These are phyloP conservation scores for Phylloscopus trochilus DNA, from an alignment of 2,113 vertebrate genomes.

Conservation along the genomic window DNA sequence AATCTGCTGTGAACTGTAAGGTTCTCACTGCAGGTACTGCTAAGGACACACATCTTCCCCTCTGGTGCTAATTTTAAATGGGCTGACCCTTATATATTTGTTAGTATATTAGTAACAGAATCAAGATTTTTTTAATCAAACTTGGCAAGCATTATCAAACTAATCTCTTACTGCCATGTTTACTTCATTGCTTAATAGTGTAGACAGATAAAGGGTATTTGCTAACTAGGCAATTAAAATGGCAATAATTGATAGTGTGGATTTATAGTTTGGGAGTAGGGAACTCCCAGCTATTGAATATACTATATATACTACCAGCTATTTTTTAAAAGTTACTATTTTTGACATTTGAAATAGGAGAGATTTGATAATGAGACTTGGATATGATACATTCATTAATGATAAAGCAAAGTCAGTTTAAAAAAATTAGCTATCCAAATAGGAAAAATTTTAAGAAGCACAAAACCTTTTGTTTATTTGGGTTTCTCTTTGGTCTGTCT, in stretches of 20 bases:
- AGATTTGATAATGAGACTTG: neutral
- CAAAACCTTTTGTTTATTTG: neutral
- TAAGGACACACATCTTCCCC: neutral
- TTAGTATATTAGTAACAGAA: neutral
- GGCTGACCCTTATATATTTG: neutral
- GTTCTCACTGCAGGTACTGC: neutral
- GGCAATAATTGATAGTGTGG: neutral
- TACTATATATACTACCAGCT: neutral
- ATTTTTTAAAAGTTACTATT: neutral
- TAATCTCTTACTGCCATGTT: neutral
- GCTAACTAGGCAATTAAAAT: neutral
- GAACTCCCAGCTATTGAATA: no score
- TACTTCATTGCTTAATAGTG: neutral
- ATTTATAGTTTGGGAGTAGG: neutral
- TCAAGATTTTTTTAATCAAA: neutral
- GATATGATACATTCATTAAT: neutral
- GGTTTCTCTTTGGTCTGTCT: neutral
- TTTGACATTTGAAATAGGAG: neutral
- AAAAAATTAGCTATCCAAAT: neutral
- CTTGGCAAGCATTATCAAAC: neutral
- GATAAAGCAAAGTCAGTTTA: neutral
- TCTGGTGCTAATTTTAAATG: slow-evolving; percentile 15
- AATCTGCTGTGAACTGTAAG: neutral
- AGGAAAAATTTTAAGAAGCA: neutral
- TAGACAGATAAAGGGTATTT: neutral